Conservation (phyloP, 2,113 vertebrate species). For the Poeciliopsis prolifica region DNA sequence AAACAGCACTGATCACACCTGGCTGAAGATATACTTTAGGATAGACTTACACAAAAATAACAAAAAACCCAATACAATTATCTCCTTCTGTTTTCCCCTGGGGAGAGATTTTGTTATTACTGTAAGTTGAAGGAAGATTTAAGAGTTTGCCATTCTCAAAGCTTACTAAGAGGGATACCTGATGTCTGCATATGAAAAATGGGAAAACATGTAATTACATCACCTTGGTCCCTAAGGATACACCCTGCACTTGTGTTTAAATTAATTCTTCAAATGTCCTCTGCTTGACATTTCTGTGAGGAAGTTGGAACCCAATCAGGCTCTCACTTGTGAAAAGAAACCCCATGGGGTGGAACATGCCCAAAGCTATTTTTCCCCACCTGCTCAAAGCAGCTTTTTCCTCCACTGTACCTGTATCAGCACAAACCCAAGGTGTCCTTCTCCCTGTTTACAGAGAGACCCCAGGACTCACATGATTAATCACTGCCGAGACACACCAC, state of each 20-base stretch:
- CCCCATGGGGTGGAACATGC: slow-evolving; percentile 43
- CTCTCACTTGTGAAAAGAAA: slow-evolving; percentile 28
- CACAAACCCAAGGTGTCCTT: slow-evolving; percentile 70
- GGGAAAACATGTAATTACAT: slow-evolving; percentile 75
- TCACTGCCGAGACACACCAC: slow-evolving; percentile 60
- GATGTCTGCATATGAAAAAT: slow-evolving; percentile 69
- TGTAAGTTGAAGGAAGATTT: not conserved
- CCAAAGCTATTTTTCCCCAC: slow-evolving; percentile 34
- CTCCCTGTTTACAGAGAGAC: slow-evolving; percentile 54
- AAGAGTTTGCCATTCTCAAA: not conserved
- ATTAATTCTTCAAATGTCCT: slow-evolving; percentile 70
- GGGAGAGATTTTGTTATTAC: not conserved
- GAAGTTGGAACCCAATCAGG: slow-evolving; percentile 66
- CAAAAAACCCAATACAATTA: not conserved
- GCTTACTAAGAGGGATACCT: slow-evolving; percentile 40
- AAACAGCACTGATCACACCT: not conserved
- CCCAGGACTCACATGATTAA: slow-evolving; percentile 62
- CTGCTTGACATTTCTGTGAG: slow-evolving; percentile 70
- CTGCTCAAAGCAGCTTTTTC: slow-evolving; percentile 27
- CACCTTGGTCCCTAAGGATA: slow-evolving; percentile 49
- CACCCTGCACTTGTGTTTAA: slow-evolving; percentile 60
- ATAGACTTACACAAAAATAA: not conserved
- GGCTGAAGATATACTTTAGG: not conserved
- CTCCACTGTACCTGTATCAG: slow-evolving; percentile 33
- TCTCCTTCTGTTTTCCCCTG: slow-evolving; percentile 7